These are phyloP conservation scores for Arrhopalites spinosus DNA, from an alignment of 2,888 invertebrate genomes.

Conservation along the genomic window DNA sequence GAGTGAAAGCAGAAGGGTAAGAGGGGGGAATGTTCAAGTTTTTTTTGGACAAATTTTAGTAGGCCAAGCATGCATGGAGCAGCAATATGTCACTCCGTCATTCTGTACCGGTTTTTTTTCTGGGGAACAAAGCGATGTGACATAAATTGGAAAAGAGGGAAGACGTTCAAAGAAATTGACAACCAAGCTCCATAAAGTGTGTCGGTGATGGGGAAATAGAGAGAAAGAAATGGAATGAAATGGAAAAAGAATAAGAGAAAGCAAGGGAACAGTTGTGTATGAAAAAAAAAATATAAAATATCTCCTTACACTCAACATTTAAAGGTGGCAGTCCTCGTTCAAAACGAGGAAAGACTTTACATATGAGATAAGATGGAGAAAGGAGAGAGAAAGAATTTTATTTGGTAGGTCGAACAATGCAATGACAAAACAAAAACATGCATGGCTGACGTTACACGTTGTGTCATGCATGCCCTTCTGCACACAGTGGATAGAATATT, in stretches of 20 bases:
- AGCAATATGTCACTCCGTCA: slow-evolving; percentile 13
- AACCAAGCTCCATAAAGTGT: slow-evolving; percentile 18
- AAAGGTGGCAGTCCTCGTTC: too few relatives aligned
- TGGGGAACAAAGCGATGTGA: slow-evolving; percentile 16
- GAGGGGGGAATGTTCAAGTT: neutral
- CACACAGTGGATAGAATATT: too few relatives aligned
- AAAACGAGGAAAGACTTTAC: too few relatives aligned
- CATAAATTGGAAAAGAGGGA: slow-evolving; percentile 23
- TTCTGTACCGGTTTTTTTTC: neutral
- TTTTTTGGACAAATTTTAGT: slow-evolving; percentile 15
- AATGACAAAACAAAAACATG: slow-evolving; percentile 10
- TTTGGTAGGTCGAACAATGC: neutral
- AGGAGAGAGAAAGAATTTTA: neutral
- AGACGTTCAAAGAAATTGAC: slow-evolving; percentile 20
- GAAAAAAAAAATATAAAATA: too few relatives aligned
- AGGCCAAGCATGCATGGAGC: slow-evolving; percentile 10
- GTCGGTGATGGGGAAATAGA: neutral
- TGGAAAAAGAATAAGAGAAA: too few relatives aligned
- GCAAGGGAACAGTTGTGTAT: too few relatives aligned
- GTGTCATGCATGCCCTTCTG: slow-evolving; percentile 1
- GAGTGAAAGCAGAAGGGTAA: neutral
- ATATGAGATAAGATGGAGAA: neutral
- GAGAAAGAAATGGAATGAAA: too few relatives aligned
- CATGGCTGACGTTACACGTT: neutral
- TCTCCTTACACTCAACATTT: too few relatives aligned